Percentiles rank a stretch among this genome's conserved stretches.
phyloP scores from a whole-genome alignment of 2,113 vertebrate species.

The Dipodomys ordii region DNA sequence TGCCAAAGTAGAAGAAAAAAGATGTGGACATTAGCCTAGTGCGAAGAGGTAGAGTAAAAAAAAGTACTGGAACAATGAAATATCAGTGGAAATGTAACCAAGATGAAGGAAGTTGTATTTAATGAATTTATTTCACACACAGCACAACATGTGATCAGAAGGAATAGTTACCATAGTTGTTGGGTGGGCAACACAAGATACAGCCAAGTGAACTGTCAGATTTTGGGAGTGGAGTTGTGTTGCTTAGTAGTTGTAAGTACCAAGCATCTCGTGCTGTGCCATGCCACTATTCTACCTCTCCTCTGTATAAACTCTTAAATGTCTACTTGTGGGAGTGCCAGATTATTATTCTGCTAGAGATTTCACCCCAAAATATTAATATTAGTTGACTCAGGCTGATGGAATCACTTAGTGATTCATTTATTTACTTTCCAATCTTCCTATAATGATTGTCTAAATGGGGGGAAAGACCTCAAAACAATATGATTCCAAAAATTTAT shows the following conservation, averaged over 20 bases:
- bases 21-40: neutral
- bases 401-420: conserved; percentile 41
- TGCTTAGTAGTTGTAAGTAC: neutral
- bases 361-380: conserved; percentile 28
- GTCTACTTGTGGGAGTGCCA: neutral
- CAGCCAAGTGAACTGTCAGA: neutral
- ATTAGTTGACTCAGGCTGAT: conserved; percentile 5
- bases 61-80: neutral
- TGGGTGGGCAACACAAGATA: conserved; percentile 19
- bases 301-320: conserved; percentile 16
- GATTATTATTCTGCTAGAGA: neutral
- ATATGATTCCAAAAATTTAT: conserved; percentile 29
- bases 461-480: conserved; percentile 26
- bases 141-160: neutral
- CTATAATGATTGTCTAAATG: conserved; percentile 23
- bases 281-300: neutral
- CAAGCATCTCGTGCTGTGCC: neutral
- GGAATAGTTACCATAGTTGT: conserved; percentile 15
- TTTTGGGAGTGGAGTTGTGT: neutral
- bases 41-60: neutral
- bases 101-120: neutral
- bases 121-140: neutral
- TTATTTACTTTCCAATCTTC: conserved; percentile 54
- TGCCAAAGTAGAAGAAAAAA: neutral
- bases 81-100: conserved; percentile 9